Percentiles rank a stretch among this genome's conserved stretches.
Conservation (phyloP, 2,797 vertebrate genomes). For the Chaenodraco wilsoni region DNA sequence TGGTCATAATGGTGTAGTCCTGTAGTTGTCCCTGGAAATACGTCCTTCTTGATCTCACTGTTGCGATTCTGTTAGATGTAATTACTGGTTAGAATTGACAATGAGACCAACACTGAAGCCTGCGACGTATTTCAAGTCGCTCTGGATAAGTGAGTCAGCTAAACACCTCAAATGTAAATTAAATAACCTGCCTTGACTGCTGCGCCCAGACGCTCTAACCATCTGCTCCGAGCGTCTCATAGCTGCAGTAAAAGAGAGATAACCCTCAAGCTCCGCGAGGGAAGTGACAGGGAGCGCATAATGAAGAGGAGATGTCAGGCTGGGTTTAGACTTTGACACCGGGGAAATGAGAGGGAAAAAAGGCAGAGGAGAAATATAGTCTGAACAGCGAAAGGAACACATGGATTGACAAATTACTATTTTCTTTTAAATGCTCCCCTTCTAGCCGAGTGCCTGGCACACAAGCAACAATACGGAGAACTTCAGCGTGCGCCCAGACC, state of each 20-base stretch:
- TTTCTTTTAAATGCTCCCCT: slow-evolving; percentile 45
- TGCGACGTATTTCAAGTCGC: slow-evolving; percentile 45
- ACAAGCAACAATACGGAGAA: background rate
- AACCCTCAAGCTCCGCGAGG: slow-evolving; percentile 54
- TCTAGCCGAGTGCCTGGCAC: slow-evolving; percentile 19
- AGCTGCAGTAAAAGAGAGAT: slow-evolving; percentile 57
- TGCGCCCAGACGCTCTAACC: slow-evolving; percentile 66
- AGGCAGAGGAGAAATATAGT: slow-evolving; percentile 31
- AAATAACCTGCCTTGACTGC: slow-evolving; percentile 66
- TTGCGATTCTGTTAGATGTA: slow-evolving; percentile 16
- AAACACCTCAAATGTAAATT: slow-evolving; percentile 68
- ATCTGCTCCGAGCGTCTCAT: slow-evolving; percentile 69
- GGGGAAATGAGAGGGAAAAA: slow-evolving; percentile 19
- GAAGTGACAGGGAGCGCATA: slow-evolving; percentile 56
- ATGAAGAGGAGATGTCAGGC: slow-evolving; percentile 56
- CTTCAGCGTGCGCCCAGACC: slow-evolving; percentile 30
- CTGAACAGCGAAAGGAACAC: slow-evolving; percentile 25
- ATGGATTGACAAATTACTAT: slow-evolving; percentile 63
- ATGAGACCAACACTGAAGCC: slow-evolving; percentile 20
- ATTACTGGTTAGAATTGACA: slow-evolving; percentile 23
- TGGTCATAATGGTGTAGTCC: background rate
- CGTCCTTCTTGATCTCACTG: background rate
- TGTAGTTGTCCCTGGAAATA: background rate
- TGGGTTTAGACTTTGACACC: slow-evolving; percentile 31
- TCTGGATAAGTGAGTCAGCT: slow-evolving; percentile 55